phyloP scores from a whole-genome alignment of 2,113 vertebrate species.

The Cranoglanis bouderius region DNA sequence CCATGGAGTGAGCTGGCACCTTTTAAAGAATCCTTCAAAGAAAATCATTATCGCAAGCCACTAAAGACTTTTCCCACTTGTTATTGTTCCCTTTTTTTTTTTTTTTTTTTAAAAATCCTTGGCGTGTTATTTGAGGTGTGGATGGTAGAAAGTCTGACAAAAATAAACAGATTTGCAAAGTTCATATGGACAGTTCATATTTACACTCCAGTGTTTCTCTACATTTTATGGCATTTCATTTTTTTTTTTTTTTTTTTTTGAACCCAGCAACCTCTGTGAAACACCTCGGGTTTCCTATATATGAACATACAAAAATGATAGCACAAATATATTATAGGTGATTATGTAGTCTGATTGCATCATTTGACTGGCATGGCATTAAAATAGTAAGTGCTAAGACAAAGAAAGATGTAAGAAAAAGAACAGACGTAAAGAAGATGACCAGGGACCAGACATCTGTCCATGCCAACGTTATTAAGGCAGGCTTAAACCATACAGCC shows the following conservation, averaged over 20 bases:
- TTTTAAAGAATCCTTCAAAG: constrained; percentile 36
- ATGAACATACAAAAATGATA: constrained; percentile 44
- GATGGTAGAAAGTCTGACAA: constrained; percentile 13
- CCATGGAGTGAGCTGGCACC: constrained; percentile 49
- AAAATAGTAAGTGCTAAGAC: constrained; percentile 71
- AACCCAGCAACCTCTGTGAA: constrained; percentile 47
- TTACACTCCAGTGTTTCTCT: constrained; percentile 56
- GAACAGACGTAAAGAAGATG: constrained; percentile 51
- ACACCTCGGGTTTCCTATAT: constrained; percentile 65
- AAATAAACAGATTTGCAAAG: constrained; percentile 24
- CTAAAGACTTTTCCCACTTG: constrained; percentile 37
- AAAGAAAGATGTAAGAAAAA: constrained; percentile 44
- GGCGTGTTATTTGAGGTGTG: constrained; percentile 21
- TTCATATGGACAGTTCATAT: constrained; percentile 31
- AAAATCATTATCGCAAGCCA: constrained; percentile 18
- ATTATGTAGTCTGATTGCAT: constrained; percentile 35
- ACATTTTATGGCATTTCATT: constrained; percentile 23
- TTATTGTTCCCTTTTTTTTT: constrained; percentile 4
- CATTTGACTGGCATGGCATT: constrained; percentile 57
- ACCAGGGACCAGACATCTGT: constrained; percentile 54
- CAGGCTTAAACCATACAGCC: constrained; percentile 54
- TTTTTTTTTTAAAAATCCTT: constrained; percentile 12
- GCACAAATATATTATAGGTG: constrained; percentile 40
- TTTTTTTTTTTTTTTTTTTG: not conserved
- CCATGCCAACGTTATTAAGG: constrained; percentile 62